Evolutionary conservation across 2,797 vertebrate species (phyloP).

Genomic region (Notoglanidium macrostoma): DNA sequence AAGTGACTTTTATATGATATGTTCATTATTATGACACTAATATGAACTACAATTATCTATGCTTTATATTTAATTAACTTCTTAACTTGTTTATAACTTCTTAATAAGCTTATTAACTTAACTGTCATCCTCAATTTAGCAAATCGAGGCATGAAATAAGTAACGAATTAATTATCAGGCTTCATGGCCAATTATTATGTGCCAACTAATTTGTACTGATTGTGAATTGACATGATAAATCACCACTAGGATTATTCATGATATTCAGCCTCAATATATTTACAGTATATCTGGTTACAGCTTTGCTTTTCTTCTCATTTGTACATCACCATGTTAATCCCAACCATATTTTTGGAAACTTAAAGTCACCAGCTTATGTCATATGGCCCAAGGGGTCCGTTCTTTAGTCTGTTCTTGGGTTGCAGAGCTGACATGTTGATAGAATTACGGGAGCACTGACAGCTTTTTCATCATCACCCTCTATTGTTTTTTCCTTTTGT

Average conservation of each 20-base stretch:
- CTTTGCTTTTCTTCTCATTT: not conserved
- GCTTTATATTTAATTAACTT: not conserved
- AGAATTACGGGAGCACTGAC: not conserved
- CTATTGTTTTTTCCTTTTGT: not conserved
- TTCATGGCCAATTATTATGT: not conserved
- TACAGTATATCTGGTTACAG: not conserved
- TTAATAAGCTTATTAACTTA: not conserved
- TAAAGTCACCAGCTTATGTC: not conserved
- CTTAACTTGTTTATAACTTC: not conserved
- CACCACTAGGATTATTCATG: not conserved
- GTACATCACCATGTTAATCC: not conserved
- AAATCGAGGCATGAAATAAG: not conserved
- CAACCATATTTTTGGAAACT: not conserved
- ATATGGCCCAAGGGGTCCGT: not conserved
- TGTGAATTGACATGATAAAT: not conserved
- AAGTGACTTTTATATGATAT: not conserved
- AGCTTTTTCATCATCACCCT: not conserved
- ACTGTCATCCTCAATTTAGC: not conserved
- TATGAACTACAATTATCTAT: not conserved
- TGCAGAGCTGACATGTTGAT: conserved; percentile 3
- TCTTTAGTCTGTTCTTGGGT: conserved; percentile 5
- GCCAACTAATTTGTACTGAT: not conserved
- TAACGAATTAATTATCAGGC: not conserved
- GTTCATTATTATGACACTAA: not conserved
- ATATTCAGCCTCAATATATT: not conserved